Percentiles rank a stretch among this genome's conserved stretches.
Evolutionary conservation across 2,888 invertebrate species (phyloP).

Genomic region (Athalia cordata): DNA sequence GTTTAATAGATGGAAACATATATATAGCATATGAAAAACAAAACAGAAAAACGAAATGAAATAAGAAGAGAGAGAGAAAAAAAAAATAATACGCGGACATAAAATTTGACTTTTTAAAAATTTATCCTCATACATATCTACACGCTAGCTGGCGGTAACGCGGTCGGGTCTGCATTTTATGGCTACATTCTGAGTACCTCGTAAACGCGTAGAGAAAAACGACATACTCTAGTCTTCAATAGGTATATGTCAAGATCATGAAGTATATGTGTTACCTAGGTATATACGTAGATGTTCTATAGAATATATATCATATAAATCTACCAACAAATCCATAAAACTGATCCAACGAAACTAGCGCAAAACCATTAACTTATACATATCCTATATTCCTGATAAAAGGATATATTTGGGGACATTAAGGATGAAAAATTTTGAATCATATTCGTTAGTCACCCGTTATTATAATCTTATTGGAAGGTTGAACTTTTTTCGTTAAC

Average conservation of each 20-base stretch:
- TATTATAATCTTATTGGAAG: too few relatives aligned
- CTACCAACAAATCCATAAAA: too few relatives aligned
- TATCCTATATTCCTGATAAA: too few relatives aligned
- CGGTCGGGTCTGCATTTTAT: constrained; percentile 27
- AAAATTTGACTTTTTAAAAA: constrained; percentile 38
- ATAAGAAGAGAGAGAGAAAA: neutral
- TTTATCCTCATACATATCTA: constrained; percentile 20
- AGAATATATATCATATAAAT: neutral
- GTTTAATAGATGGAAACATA: too few relatives aligned
- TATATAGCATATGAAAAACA: neutral
- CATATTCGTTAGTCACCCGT: too few relatives aligned
- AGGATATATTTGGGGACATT: too few relatives aligned
- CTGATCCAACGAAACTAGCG: too few relatives aligned
- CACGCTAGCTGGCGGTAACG: too few relatives aligned
- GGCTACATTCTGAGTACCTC: constrained; percentile 32
- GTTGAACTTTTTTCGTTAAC: too few relatives aligned
- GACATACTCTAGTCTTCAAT: constrained; percentile 30
- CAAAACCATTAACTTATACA: too few relatives aligned
- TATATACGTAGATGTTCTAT: neutral
- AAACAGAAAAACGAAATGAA: neutral
- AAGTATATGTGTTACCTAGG: neutral
- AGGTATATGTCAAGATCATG: neutral
- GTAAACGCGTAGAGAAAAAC: constrained; percentile 36
- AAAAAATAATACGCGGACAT: constrained; percentile 15
- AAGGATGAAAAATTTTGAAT: too few relatives aligned